Conservation (phyloP, 2,888 invertebrate genomes). For the Diploptera punctata region DNA sequence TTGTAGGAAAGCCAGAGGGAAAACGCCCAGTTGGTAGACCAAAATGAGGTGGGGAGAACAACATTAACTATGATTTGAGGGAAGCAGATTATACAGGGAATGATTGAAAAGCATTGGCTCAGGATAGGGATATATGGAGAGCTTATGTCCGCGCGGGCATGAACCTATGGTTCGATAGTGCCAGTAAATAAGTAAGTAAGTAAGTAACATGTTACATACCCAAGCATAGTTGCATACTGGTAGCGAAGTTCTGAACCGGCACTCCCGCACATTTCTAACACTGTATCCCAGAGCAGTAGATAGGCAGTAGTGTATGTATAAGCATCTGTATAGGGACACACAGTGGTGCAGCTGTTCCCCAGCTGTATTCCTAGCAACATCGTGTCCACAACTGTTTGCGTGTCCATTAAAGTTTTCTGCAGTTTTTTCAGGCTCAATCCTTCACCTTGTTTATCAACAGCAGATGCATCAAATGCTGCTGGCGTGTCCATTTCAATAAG, state of each 20-base stretch:
- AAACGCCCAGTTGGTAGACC: too few relatives aligned
- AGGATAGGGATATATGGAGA: too few relatives aligned
- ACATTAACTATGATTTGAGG: too few relatives aligned
- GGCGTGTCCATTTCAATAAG: neutral
- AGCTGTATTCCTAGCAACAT: slow-evolving; percentile 57
- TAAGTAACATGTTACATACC: too few relatives aligned
- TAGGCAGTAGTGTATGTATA: slow-evolving; percentile 70
- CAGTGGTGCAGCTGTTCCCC: slow-evolving; percentile 65
- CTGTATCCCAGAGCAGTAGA: slow-evolving; percentile 73
- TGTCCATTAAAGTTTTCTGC: slow-evolving; percentile 36
- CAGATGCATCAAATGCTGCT: neutral
- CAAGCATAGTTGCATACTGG: slow-evolving; percentile 73
- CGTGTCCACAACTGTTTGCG: slow-evolving; percentile 60
- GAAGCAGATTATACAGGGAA: too few relatives aligned
- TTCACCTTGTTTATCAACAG: neutral
- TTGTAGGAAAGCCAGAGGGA: too few relatives aligned
- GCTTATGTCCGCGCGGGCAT: too few relatives aligned
- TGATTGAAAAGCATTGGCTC: too few relatives aligned
- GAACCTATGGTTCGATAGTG: too few relatives aligned
- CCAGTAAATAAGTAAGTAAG: too few relatives aligned
- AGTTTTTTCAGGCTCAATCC: slow-evolving; percentile 1
- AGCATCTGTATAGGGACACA: slow-evolving; percentile 64
- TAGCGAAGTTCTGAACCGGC: slow-evolving; percentile 74
- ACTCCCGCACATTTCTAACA: slow-evolving; percentile 68
- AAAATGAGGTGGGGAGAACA: too few relatives aligned